phyloP scores from a whole-genome alignment of 1,140 invertebrate species.

The Diachasma alloeum region DNA sequence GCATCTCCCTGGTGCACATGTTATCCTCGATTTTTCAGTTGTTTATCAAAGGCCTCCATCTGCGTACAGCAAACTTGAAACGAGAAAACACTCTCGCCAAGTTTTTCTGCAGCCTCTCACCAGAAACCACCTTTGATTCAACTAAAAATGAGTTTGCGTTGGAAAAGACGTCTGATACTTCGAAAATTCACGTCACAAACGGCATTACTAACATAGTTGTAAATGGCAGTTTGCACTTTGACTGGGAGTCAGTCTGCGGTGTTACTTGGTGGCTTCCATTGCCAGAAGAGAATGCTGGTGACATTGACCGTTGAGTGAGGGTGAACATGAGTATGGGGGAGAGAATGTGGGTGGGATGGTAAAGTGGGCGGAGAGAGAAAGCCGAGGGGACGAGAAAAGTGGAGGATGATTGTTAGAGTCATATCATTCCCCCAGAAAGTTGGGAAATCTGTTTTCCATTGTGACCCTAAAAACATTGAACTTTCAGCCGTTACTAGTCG shows the following conservation, averaged over 20 bases:
- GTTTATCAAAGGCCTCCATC: background rate
- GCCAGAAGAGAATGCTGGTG: slow-evolving; percentile 49
- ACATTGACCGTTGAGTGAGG: slow-evolving; percentile 56
- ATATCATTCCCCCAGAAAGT: background rate
- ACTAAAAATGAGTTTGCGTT: background rate
- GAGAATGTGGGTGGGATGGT: background rate
- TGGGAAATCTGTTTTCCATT: background rate
- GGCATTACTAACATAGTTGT: slow-evolving; percentile 16
- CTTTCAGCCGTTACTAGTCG: too few species aligned
- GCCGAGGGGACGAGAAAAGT: background rate
- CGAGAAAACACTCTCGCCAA: background rate
- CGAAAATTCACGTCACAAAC: background rate
- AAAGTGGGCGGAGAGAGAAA: background rate
- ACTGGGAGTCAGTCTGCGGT: slow-evolving; percentile 31
- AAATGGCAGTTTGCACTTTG: slow-evolving; percentile 21
- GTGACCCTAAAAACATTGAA: too few species aligned
- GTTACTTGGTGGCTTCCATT: background rate
- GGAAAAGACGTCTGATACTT: background rate
- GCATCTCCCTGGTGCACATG: background rate
- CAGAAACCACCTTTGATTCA: background rate
- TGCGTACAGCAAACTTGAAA: background rate
- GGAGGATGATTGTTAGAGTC: background rate
- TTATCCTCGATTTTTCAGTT: background rate
- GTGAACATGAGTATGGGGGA: slow-evolving; percentile 28
- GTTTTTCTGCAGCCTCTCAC: too few species aligned